phyloP scores from a whole-genome alignment of 2,797 vertebrate genomes.

The Stomatorhinus walkeri region DNA sequence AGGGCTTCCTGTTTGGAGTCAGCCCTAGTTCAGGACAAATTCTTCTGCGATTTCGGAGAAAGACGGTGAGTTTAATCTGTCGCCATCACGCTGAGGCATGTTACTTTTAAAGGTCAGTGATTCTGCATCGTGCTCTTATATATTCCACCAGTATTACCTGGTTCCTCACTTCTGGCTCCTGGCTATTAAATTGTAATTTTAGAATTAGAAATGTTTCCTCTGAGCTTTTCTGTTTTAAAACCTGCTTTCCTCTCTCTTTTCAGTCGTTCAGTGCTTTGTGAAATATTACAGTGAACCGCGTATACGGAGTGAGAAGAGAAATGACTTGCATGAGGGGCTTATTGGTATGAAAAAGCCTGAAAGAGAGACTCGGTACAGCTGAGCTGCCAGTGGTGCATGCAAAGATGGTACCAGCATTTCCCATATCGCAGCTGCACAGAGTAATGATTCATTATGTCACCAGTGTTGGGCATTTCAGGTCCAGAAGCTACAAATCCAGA shows the following conservation, averaged over 20 bases:
- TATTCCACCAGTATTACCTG: background rate
- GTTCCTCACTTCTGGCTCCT: background rate
- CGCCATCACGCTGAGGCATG: background rate
- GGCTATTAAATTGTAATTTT: background rate
- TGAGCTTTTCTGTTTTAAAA: background rate
- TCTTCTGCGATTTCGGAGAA: background rate
- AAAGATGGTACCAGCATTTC: background rate
- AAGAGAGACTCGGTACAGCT: background rate
- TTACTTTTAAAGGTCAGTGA: background rate
- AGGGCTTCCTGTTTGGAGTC: conserved; percentile 15
- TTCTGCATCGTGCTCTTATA: background rate
- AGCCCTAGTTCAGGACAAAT: background rate
- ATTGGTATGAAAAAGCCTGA: background rate
- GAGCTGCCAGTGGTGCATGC: background rate
- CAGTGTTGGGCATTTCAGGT: too few relatives aligned
- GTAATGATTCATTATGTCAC: background rate
- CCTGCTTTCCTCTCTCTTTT: background rate
- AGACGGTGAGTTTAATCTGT: background rate
- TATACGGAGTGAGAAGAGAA: background rate
- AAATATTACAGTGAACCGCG: background rate
- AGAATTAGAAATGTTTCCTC: background rate
- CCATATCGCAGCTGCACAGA: background rate
- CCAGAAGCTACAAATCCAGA: too few relatives aligned
- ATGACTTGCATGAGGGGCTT: background rate
- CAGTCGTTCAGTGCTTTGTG: background rate